phyloP scores from a whole-genome alignment of 2,797 vertebrate species.

The Tapirus indicus region DNA sequence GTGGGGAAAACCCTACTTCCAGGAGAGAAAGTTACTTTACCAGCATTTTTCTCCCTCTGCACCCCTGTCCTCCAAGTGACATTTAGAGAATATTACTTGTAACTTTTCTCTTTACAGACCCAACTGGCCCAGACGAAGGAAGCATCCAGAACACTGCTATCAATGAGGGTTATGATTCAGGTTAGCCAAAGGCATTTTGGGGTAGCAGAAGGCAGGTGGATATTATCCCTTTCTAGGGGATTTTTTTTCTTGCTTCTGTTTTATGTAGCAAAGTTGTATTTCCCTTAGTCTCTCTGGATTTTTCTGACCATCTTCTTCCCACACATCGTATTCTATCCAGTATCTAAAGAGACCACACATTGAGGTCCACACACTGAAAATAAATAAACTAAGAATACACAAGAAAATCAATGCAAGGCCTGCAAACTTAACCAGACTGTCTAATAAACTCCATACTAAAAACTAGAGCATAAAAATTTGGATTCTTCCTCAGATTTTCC shows the following conservation, averaged over 20 bases:
- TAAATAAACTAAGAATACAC: slow-evolving; percentile 28
- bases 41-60: neutral
- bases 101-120: neutral
- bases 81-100: neutral
- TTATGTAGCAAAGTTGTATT: neutral
- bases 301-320: neutral
- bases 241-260: neutral
- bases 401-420: slow-evolving; percentile 13
- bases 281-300: neutral
- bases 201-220: neutral
- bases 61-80: neutral
- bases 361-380: neutral
- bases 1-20: neutral
- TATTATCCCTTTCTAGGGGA: neutral
- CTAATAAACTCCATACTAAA: slow-evolving; percentile 46
- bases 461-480: neutral
- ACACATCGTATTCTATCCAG: neutral
- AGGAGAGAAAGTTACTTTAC: neutral
- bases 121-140: neutral
- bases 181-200: neutral
- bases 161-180: neutral
- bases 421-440: neutral
- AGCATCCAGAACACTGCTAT: neutral
- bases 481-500: neutral
- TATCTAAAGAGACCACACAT: neutral